phyloP scores from a whole-genome alignment of 2,888 invertebrate genomes.

The Abrostola tripartita region DNA sequence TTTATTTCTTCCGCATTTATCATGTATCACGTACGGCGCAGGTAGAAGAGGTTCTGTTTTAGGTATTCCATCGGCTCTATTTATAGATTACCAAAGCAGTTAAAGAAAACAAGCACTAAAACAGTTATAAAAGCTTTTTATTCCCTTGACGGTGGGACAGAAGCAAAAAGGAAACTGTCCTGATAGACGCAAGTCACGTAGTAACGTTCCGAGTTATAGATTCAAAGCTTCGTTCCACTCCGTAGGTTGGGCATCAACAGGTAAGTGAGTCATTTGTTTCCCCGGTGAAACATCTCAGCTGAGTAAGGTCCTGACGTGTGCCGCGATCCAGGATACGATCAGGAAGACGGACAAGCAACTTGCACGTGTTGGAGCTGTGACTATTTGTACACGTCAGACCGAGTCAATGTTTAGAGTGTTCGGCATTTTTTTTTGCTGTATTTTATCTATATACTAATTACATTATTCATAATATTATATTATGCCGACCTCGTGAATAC shows the following conservation, averaged over 20 bases:
- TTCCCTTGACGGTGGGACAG: conserved; percentile 58
- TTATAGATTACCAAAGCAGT: conserved; percentile 5
- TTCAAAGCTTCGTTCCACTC: conserved; percentile 66
- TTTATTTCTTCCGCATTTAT: background rate
- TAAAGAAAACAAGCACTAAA: conserved; percentile 51
- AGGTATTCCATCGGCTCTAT: too few relatives aligned
- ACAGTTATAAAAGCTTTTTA: conserved; percentile 53
- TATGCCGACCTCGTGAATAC: conserved; percentile 10
- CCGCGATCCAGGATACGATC: conserved; percentile 46
- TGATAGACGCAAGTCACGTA: conserved; percentile 72
- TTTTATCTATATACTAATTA: background rate
- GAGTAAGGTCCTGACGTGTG: conserved; percentile 71
- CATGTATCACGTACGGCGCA: conserved; percentile 13
- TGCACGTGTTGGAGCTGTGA: conserved; percentile 54
- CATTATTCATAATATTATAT: background rate
- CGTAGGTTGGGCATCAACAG: conserved; percentile 76
- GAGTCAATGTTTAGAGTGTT: conserved; percentile 26
- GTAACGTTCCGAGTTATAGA: conserved; percentile 63
- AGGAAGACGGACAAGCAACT: conserved; percentile 60
- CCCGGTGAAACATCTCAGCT: conserved; percentile 71
- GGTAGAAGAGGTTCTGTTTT: too few relatives aligned
- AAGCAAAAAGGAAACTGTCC: conserved; percentile 72
- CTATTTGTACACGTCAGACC: conserved; percentile 55
- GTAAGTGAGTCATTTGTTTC: conserved; percentile 84
- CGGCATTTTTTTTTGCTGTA: conserved; percentile 23